A percentile compares a stretch with the other conserved stretches of the same genome.
These are phyloP conservation scores for Calonectris borealis DNA, from an alignment of 2,113 vertebrate genomes.

Conservation along the genomic window DNA sequence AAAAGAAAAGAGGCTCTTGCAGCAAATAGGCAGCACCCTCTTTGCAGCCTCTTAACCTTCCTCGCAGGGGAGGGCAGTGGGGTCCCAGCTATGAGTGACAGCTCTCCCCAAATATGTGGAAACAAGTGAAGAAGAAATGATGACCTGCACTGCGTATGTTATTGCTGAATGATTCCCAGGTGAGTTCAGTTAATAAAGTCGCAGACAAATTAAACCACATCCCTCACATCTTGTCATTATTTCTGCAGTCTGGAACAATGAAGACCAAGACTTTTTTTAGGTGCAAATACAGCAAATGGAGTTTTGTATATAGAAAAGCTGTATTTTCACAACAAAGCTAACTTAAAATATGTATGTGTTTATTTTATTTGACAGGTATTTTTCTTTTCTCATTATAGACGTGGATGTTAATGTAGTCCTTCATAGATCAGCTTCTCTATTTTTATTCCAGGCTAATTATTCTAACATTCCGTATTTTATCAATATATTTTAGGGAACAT, in stretches of 20 bases:
- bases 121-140: conserved; percentile 54
- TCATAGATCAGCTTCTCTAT: background rate
- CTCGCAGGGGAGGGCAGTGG: background rate
- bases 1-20: background rate
- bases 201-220: conserved; percentile 52
- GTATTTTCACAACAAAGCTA: background rate
- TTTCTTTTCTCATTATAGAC: background rate
- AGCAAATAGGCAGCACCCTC: conserved; percentile 8
- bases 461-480: background rate
- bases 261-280: background rate
- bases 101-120: conserved; percentile 39
- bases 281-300: background rate
- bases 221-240: conserved; percentile 42
- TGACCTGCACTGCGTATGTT: conserved; percentile 28
- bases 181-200: conserved; percentile 65
- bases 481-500: background rate
- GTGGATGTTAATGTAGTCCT: background rate
- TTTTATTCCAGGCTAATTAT: background rate
- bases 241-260: conserved; percentile 42
- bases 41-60: conserved; percentile 32
- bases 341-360: background rate
- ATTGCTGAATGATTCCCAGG: conserved; percentile 65
- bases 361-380: background rate
- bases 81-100: conserved; percentile 56
- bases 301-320: background rate